These are phyloP conservation scores for Aptenodytes forsteri DNA, from an alignment of 2,113 vertebrate species.

Conservation along the genomic window DNA sequence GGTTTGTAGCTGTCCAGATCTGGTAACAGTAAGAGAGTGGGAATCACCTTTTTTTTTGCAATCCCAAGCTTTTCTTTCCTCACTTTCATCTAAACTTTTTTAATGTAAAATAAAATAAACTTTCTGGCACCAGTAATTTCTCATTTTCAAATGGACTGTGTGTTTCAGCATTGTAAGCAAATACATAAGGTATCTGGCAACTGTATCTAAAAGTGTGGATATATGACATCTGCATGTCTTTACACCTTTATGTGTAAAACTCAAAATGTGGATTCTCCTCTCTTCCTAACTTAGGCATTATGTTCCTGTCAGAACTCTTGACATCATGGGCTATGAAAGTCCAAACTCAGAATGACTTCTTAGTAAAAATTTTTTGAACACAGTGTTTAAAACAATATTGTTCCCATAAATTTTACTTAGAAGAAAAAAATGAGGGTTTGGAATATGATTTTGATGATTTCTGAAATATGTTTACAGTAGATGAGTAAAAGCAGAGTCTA, in stretches of 20 bases:
- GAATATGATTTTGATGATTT: neutral
- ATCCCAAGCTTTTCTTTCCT: neutral
- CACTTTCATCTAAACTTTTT: neutral
- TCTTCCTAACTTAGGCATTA: neutral
- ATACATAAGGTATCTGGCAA: neutral
- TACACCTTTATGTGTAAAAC: neutral
- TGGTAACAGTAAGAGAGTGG: neutral
- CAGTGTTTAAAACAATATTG: accelerated
- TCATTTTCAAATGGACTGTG: neutral
- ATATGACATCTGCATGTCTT: neutral
- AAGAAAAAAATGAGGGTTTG: neutral
- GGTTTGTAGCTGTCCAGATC: neutral
- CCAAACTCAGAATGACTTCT: neutral
- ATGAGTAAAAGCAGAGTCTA: neutral
- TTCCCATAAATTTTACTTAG: neutral
- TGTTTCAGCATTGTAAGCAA: neutral
- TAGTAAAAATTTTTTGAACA: neutral
- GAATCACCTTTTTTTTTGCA: neutral
- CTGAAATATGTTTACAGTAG: neutral
- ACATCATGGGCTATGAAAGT: neutral
- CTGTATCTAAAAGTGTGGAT: neutral
- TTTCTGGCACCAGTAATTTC: neutral
- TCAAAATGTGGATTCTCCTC: neutral
- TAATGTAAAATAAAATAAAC: neutral
- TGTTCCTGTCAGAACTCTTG: neutral